Percentiles rank a stretch among this genome's conserved stretches.
Evolutionary conservation across 2,113 vertebrate species (phyloP).

Genomic region (Ginglymostoma cirratum): DNA sequence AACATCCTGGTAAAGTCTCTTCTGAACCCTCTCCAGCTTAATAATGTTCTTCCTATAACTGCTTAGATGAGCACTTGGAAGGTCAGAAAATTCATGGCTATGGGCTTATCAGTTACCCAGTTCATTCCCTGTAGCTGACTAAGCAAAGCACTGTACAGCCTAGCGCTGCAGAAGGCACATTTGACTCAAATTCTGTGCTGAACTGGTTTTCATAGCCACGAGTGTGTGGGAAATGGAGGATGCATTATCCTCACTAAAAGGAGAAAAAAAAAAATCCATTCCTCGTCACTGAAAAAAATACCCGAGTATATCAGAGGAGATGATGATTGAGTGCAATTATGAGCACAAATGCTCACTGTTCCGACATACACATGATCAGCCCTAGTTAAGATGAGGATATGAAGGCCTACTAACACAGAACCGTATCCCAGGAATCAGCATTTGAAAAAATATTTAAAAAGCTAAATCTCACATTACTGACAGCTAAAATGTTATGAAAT

Average conservation of each 20-base stretch:
- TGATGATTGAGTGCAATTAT: not conserved
- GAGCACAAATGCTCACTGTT: not conserved
- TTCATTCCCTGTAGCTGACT: not conserved
- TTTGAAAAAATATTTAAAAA: not conserved
- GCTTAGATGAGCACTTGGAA: too few species aligned
- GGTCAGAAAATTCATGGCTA: too few species aligned
- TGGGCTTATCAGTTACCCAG: not conserved
- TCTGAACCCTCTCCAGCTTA: too few species aligned
- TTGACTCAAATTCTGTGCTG: not conserved
- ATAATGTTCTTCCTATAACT: too few species aligned
- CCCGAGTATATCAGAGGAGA: not conserved
- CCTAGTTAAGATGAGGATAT: not conserved
- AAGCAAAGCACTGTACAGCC: not conserved
- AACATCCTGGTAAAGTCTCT: too few species aligned
- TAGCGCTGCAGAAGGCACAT: not conserved
- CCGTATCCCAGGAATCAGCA: not conserved
- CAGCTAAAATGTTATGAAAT: not conserved
- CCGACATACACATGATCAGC: not conserved
- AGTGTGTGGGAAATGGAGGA: not conserved
- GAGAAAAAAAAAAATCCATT: not conserved
- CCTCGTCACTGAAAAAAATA: not conserved
- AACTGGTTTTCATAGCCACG: not conserved
- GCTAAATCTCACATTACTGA: not conserved
- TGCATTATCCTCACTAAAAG: not conserved
- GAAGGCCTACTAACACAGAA: not conserved